Percentiles rank a stretch among this genome's conserved stretches.
phyloP scores from a whole-genome alignment of 92 coral and sea anemone genomes.

The Parazoanthus darwini region DNA sequence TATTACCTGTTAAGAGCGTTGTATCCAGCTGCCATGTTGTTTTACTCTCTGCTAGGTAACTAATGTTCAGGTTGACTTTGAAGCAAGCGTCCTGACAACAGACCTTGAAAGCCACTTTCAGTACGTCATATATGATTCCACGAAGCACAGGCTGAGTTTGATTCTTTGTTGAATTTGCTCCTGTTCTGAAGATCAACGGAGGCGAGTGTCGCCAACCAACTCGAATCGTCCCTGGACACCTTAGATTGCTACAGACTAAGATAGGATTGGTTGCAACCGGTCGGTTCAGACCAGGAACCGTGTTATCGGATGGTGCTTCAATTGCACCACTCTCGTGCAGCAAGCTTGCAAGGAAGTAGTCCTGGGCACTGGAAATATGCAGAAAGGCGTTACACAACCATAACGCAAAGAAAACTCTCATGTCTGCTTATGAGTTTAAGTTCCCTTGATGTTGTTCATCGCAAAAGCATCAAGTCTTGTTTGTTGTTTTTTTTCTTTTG shows the following conservation, averaged over 20 bases:
- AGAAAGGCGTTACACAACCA: background rate
- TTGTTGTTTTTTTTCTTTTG: background rate
- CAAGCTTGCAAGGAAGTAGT: background rate
- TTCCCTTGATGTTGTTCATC: background rate
- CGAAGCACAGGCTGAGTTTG: background rate
- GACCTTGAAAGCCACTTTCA: background rate
- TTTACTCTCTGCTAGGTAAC: background rate
- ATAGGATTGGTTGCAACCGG: no score
- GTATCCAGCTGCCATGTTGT: background rate
- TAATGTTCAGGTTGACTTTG: background rate
- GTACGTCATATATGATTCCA: background rate
- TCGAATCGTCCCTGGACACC: background rate
- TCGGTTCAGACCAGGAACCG: no score
- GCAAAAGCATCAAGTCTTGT: background rate
- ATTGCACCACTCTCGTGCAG: background rate
- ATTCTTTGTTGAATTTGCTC: background rate
- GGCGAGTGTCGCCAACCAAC: background rate
- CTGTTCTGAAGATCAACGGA: background rate
- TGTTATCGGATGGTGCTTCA: background rate
- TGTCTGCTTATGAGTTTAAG: background rate
- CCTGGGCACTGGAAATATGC: background rate
- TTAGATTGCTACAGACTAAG: background rate
- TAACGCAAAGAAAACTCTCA: background rate
- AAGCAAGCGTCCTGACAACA: background rate
- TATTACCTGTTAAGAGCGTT: background rate